Evolutionary conservation across 2,797 vertebrate genomes (phyloP).

Genomic region (Sebastolobus altivelis): DNA sequence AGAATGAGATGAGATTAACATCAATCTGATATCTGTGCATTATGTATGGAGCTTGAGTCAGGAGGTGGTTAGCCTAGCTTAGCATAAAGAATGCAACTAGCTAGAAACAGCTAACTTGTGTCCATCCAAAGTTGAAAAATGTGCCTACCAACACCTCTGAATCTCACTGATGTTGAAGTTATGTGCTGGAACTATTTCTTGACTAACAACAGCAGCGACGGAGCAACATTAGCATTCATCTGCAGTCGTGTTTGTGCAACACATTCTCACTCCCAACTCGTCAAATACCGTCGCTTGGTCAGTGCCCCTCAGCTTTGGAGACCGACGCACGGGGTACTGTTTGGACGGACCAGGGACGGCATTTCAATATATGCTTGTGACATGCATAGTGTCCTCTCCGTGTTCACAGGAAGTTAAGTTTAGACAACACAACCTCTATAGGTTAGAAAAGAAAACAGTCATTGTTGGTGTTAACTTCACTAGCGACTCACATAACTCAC

Average conservation of each 20-base stretch:
- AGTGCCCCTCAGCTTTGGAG: no score
- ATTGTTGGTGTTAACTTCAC: no score
- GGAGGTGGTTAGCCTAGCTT: neutral
- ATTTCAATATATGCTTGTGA: no score
- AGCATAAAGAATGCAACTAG: neutral
- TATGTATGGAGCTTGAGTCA: neutral
- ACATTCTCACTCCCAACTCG: no score
- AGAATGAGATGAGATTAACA: neutral
- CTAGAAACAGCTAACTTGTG: neutral
- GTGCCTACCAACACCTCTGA: neutral
- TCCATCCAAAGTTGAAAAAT: neutral
- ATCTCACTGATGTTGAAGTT: neutral
- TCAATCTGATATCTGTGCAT: neutral
- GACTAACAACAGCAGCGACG: neutral
- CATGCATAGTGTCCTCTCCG: no score
- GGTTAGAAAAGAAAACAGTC: no score
- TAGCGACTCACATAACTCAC: no score
- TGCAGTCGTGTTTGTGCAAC: neutral
- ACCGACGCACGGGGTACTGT: accelerated
- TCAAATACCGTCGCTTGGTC: no score
- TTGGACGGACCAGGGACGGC: no score
- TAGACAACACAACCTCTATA: no score
- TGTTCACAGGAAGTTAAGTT: no score
- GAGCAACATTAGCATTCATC: neutral
- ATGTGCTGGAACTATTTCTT: neutral